phyloP scores from a whole-genome alignment of 2,113 vertebrate species.

The Leucopsar rothschildi region DNA sequence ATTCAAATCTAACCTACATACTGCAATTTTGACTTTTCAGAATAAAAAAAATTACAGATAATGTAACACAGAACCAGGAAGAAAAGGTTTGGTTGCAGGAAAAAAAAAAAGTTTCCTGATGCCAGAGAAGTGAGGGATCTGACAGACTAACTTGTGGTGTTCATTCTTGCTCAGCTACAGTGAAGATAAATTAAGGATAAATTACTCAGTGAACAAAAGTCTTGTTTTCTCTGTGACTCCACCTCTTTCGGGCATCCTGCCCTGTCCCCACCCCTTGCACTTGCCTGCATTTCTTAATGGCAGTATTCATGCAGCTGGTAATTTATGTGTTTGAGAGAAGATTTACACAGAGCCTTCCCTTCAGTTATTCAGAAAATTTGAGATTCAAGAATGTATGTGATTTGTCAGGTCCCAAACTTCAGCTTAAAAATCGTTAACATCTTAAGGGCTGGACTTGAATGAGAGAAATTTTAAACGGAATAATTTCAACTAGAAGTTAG shows the following conservation, averaged over 20 bases:
- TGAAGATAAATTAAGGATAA: not conserved
- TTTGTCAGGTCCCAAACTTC: not conserved
- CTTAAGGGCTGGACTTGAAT: not conserved
- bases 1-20: not conserved
- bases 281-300: constrained; percentile 41
- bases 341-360: constrained; percentile 7
- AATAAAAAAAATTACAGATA: not conserved
- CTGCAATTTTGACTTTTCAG: not conserved
- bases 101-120: not conserved
- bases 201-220: constrained; percentile 42
- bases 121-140: not conserved
- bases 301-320: constrained; percentile 47
- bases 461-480: not conserved
- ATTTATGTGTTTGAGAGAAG: constrained; percentile 43
- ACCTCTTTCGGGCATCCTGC: constrained; percentile 16
- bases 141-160: not conserved
- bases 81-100: not conserved
- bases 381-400: not conserved
- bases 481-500: not conserved
- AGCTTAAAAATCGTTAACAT: not conserved
- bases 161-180: not conserved
- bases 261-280: constrained; percentile 31
- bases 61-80: not conserved
- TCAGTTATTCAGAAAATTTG: constrained; percentile 42
- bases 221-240: constrained; percentile 39